Evolutionary conservation across 2,113 vertebrate genomes (phyloP).

Genomic region (Pogonocichla stellata): DNA sequence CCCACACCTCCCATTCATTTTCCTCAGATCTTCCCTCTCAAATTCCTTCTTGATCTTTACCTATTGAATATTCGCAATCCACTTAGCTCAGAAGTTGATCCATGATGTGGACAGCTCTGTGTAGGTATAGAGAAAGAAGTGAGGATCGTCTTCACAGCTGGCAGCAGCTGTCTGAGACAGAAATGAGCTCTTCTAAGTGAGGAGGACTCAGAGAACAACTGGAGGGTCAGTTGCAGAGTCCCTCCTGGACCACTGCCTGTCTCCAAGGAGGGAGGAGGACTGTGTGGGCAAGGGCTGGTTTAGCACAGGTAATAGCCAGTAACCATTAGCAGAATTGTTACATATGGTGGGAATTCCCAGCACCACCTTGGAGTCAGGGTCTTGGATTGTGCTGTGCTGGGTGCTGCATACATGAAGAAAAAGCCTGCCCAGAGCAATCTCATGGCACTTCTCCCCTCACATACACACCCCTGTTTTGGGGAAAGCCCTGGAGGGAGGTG

Average conservation of each 20-base stretch:
- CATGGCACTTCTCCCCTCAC: accelerated
- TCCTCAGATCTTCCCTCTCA: background rate
- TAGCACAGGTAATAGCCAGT: background rate
- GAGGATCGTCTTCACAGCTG: background rate
- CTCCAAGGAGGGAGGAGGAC: background rate
- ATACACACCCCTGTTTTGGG: accelerated
- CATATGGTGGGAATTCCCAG: background rate
- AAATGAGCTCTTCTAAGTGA: background rate
- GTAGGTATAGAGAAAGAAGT: background rate
- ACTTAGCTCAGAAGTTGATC: background rate
- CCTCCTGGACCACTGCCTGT: background rate
- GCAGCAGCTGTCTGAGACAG: background rate
- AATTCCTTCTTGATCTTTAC: background rate
- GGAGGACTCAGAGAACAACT: background rate
- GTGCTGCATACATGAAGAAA: background rate
- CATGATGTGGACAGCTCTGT: background rate
- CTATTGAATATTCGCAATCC: background rate
- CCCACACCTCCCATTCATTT: background rate
- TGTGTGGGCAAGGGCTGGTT: background rate
- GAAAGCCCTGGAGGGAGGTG: background rate
- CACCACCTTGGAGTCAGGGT: accelerated
- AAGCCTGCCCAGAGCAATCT: background rate
- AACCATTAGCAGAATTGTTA: background rate
- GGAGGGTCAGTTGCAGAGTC: background rate
- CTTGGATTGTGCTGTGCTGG: background rate